Base-by-base conservation (phyloP, 2,797 vertebrate genomes). In the Rhynchonycteris naso region DNA sequence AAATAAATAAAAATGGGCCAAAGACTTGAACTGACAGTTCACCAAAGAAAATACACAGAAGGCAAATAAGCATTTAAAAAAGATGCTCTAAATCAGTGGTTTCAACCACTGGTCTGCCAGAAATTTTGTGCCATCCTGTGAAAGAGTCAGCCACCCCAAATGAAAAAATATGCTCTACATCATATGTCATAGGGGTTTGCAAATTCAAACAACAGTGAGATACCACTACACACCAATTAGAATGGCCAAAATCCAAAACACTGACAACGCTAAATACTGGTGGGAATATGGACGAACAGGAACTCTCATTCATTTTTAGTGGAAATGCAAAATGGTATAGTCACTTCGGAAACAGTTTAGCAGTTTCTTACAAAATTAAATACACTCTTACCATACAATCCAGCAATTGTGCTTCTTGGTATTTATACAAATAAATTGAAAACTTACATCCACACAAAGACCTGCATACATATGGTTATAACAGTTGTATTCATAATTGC, bases 351-450 rank as follows among this genome's bases (percentile, higher is more conserved):
- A 81, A 69, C 35, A 61, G 63, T 38, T 69, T 52, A 7, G 38
- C 19, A 2, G 18, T 75, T 90, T 79, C 54, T 86, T 68, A 59
- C 35, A 90, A 88, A 90, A 88, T 61, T 52, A 72, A 95, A 91
- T 35, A 59, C 52, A 72, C 66, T 83, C 50, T 71, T 87, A 59
- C 56, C 69, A 28, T 82, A 54, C 24, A n/a, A 79, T 43, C 50
- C 71, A 93, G 43, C 22, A 56, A 66, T 80, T 50, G 14, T 21
- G 50, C 24, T 79, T 30, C 59, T 65, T 84, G 24, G 61, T 91
- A 88, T 75, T 90, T 93, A 76, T 68, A n/a, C 35, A 81, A 58
- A 58, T 56, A n/a, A 88, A 43, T 4, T 82, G 43, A 94, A 95
- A 94, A 81, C 19, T 87, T 79, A 84, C 33, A 21, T 86, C 58